Evolutionary conservation across 2,113 vertebrate species (phyloP), one percentile per base, ranked within the genome.

Genomic region (Xiphorhynchus elegans): DNA sequence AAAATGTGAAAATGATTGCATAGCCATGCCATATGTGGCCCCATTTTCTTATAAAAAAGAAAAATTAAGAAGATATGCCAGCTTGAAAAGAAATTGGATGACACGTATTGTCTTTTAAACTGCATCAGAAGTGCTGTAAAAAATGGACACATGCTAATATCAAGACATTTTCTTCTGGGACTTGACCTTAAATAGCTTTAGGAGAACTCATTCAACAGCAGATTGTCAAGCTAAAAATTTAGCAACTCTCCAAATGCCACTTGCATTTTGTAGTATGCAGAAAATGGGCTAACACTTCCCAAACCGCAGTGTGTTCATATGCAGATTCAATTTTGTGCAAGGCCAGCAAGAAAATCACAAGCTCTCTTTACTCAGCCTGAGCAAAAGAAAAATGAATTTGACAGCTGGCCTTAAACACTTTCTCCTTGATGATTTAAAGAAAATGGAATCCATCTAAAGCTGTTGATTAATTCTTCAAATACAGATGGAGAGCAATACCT

Each of bases 381-480:
- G 49, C 11, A 9, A 92, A 95, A 92, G 67, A 79, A 82, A 96
- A 93, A 93, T 42, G 25, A 64, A 80, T 94, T 94, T 95, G 88
- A 95, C 92, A 96, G 72, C 88, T 95, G 90, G 90, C 67, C 79
- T 88, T 92, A 90, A 93, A 91, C 46, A 53, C 55, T 85, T 95
- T 92, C 70, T 90, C 49, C 88, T 80, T 92, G 70, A 79, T 85
- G 67, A 96, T 79, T 74, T 50, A 73, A 80, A 95, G 67, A 92
- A 95, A 94, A 94, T 62, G 23, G 58, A 92, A 94, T 90, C 70
- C 75, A 90, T 90, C 63, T 90, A 86, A 95, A 92, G 76, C 88
- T 77, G 79, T 58, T 90, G 90, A 93, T 96, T 97, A 94, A 69
- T 96, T 91, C 50, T 83, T 80, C 82, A 94, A 83, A 88, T 69